A percentile compares a stretch with the other conserved stretches of the same genome.
Conservation (phyloP, 1,140 invertebrate genomes). For the Nylanderia fulva region DNA sequence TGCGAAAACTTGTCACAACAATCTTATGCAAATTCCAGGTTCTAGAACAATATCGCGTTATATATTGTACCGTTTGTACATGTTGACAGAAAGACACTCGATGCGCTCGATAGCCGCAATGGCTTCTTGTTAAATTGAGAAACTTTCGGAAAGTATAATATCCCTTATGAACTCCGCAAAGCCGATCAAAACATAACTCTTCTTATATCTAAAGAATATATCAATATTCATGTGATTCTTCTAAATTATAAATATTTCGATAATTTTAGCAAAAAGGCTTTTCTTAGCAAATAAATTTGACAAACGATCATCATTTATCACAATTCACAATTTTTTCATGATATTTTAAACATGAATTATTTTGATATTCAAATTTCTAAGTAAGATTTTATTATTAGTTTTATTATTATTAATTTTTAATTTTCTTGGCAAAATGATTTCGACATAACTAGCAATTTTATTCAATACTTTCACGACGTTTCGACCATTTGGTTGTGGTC, state of each 20-base stretch:
- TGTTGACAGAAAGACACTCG: slow-evolving; percentile 46
- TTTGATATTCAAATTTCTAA: background rate
- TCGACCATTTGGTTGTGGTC: too few relatives aligned
- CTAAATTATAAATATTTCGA: slow-evolving; percentile 8
- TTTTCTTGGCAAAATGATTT: too few relatives aligned
- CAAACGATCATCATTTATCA: background rate
- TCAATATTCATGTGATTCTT: slow-evolving; percentile 7
- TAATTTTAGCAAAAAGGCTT: background rate
- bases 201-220: slow-evolving; percentile 25
- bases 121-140: slow-evolving; percentile 53
- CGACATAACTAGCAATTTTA: too few relatives aligned
- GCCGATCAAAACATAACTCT: slow-evolving; percentile 45
- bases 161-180: background rate
- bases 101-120: slow-evolving; percentile 26
- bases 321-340: background rate
- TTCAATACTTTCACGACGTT: too few relatives aligned
- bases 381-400: background rate
- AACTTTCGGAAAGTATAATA: slow-evolving; percentile 54
- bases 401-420: too few relatives aligned
- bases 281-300: background rate
- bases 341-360: slow-evolving; percentile 8
- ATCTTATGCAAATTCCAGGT: slow-evolving; percentile 25
- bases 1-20: background rate
- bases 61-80: slow-evolving; percentile 29
- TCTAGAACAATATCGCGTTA: slow-evolving; percentile 26